These are phyloP conservation scores for Omphaloscelis lunosa DNA, from an alignment of 2,888 invertebrate species.

Conservation along the genomic window DNA sequence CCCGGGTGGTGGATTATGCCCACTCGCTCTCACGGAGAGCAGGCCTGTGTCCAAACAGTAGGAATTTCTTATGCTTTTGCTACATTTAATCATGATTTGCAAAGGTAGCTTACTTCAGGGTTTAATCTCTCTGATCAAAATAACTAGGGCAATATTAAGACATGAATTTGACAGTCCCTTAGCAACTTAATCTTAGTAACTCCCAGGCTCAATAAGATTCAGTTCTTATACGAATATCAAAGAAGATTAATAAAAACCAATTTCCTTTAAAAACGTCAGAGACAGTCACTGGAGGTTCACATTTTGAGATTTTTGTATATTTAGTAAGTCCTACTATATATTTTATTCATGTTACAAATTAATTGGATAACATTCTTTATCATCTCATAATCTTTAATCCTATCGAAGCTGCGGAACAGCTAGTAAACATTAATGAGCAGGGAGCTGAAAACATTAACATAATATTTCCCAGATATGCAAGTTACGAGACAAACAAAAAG, in stretches of 20 bases:
- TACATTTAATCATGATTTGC: too few species aligned
- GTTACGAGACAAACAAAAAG: conserved; percentile 39
- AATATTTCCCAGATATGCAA: conserved; percentile 15
- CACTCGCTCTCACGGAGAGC: neutral
- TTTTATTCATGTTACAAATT: too few species aligned
- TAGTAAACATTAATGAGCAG: neutral
- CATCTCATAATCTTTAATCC: neutral
- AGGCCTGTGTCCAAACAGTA: neutral
- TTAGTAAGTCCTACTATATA: neutral
- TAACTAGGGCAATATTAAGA: neutral
- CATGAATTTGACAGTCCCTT: neutral
- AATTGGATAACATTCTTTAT: too few species aligned
- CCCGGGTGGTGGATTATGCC: neutral
- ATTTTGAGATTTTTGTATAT: neutral
- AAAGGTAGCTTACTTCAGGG: too few species aligned
- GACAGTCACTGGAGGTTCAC: neutral
- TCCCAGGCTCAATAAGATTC: neutral
- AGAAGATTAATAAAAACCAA: conserved; percentile 9
- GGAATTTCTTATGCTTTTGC: too few species aligned
- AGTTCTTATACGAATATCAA: neutral
- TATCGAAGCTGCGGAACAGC: neutral
- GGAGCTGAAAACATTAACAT: conserved; percentile 7
- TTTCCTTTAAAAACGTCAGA: conserved; percentile 15
- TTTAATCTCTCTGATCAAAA: neutral
- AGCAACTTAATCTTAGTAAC: too few species aligned